These are phyloP conservation scores for Gallinago undulata DNA, from an alignment of 2,113 vertebrate species.

Conservation along the genomic window DNA sequence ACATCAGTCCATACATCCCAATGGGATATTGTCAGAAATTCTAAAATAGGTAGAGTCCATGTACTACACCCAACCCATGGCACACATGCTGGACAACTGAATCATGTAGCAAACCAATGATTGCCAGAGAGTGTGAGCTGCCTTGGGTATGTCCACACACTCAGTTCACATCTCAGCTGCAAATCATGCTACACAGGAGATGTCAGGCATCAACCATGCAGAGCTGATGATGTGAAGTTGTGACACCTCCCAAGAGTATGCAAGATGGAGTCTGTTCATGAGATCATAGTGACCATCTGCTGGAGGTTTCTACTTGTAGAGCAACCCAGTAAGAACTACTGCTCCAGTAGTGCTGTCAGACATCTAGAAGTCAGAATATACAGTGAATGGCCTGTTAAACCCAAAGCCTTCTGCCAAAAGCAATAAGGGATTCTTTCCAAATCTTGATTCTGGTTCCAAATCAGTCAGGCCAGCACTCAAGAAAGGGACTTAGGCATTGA, in stretches of 20 bases:
- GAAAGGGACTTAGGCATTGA: not conserved
- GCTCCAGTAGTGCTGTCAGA: not conserved
- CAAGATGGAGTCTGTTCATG: not conserved
- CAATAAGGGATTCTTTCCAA: not conserved
- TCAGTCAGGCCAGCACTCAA: not conserved
- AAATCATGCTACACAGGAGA: not conserved
- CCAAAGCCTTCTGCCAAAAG: not conserved
- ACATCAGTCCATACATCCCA: not conserved
- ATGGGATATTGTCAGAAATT: not conserved
- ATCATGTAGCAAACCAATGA: not conserved
- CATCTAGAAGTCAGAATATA: not conserved
- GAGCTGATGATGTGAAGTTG: not conserved
- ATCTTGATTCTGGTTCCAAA: not conserved
- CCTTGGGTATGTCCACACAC: not conserved
- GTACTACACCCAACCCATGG: not conserved
- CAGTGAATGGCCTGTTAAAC: not conserved
- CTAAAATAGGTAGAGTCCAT: not conserved
- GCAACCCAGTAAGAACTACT: not conserved
- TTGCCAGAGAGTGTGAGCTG: not conserved
- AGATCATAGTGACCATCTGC: not conserved
- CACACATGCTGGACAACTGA: not conserved
- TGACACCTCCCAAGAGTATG: not conserved
- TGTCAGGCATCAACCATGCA: not conserved
- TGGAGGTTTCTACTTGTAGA: not conserved
- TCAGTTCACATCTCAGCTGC: not conserved